phyloP scores from a whole-genome alignment of 1,140 invertebrate species.

The Zaprionus kolodkinae region DNA sequence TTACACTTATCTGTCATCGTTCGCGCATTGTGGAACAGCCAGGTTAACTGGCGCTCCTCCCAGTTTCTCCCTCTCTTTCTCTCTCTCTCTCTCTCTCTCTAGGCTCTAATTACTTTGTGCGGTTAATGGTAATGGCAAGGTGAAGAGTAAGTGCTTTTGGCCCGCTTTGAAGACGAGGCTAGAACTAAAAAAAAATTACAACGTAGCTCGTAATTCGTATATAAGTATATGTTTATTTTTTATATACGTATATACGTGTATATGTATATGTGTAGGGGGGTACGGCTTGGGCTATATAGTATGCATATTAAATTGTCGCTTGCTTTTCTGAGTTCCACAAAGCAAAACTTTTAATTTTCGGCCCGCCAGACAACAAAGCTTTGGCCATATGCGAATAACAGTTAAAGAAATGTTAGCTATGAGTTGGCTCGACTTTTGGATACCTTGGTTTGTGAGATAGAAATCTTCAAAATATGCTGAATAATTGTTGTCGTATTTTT shows the following conservation, averaged over 20 bases:
- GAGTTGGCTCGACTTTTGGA: not conserved
- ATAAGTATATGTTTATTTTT: not conserved
- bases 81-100: slow-evolving; percentile 23
- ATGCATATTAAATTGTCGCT: slow-evolving; percentile 51
- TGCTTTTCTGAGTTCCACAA: slow-evolving; percentile 49
- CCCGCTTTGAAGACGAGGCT: slow-evolving; percentile 12
- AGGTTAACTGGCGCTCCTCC: not conserved
- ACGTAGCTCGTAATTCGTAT: slow-evolving; percentile 9
- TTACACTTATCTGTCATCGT: slow-evolving; percentile 22
- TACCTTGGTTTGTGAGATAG: not conserved
- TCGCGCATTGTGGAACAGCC: not conserved
- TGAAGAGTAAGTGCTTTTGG: slow-evolving; percentile 39
- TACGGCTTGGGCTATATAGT: slow-evolving; percentile 1
- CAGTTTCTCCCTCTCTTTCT: slow-evolving; percentile 30
- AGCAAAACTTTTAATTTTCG: slow-evolving; percentile 65
- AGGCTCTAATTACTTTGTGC: slow-evolving; percentile 73
- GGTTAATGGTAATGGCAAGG: slow-evolving; percentile 34
- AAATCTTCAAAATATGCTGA: not conserved
- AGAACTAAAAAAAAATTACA: slow-evolving; percentile 19
- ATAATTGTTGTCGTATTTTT: not conserved
- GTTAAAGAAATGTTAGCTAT: not conserved
- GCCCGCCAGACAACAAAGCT: slow-evolving; percentile 36
- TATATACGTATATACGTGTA: not conserved
- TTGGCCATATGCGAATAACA: not conserved
- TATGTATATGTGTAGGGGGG: not conserved